phyloP scores from a whole-genome alignment of 2,797 vertebrate species.

The Leucoraja ocellata region DNA sequence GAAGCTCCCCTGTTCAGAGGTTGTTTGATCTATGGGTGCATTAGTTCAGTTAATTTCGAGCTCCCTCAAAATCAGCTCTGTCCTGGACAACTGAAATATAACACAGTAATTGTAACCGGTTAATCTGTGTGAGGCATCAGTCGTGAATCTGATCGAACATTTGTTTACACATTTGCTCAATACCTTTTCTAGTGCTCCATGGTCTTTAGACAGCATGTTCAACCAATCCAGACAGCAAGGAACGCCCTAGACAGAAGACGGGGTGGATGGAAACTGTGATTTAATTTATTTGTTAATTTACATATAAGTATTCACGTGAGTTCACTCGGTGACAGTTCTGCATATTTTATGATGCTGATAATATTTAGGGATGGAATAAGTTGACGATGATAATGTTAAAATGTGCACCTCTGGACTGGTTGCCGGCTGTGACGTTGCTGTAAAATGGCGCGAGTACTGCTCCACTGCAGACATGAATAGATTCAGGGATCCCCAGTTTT shows the following conservation, averaged over 20 bases:
- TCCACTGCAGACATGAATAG: conserved; percentile 34
- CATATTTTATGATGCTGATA: conserved; percentile 3
- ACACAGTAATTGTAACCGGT: conserved; percentile 22
- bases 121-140: conserved; percentile 14
- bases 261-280: conserved; percentile 37
- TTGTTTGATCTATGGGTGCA: neutral
- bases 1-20: neutral
- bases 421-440: conserved; percentile 38
- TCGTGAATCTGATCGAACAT: conserved; percentile 30
- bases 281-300: conserved; percentile 38
- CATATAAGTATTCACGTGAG: conserved; percentile 19
- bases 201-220: conserved; percentile 36
- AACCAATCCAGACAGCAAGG: conserved; percentile 36
- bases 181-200: conserved; percentile 37
- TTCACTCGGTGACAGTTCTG: neutral
- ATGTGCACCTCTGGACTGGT: conserved; percentile 32
- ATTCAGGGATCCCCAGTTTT: conserved; percentile 20
- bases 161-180: conserved; percentile 37
- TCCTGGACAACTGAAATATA: neutral
- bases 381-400: neutral
- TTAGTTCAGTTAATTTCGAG: neutral
- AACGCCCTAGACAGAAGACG: conserved; percentile 38
- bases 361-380: neutral
- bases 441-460: conserved; percentile 37
- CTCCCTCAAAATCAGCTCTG: neutral